Conservation (phyloP, 2,797 vertebrate species). For the Lepus oiostolus region DNA sequence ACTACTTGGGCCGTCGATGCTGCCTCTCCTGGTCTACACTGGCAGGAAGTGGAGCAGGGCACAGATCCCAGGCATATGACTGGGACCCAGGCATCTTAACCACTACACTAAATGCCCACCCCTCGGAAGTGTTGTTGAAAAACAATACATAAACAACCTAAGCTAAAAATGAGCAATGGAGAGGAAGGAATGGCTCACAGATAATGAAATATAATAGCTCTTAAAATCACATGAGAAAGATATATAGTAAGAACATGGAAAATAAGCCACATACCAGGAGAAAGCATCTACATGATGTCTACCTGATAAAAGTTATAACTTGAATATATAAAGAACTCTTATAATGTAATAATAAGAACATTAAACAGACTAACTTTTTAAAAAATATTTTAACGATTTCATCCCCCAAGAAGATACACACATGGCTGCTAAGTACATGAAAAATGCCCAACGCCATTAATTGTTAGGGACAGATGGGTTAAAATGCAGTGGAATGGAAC, state of each 20-base stretch:
- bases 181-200: neutral
- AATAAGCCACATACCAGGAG: neutral
- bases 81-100: no score
- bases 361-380: constrained; percentile 18
- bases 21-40: no score
- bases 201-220: neutral
- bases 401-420: neutral
- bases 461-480: neutral
- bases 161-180: neutral
- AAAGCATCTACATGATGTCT: neutral
- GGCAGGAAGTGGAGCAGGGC: no score
- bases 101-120: no score
- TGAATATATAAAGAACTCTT: constrained; percentile 9
- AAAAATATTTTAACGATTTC: neutral
- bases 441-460: neutral
- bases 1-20: no score
- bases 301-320: neutral
- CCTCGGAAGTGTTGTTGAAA: no score
- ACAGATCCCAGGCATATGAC: no score
- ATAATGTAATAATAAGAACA: neutral
- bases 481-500: neutral
- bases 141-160: neutral
- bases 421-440: neutral
- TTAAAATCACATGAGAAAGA: neutral
- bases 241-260: neutral